phyloP scores from a whole-genome alignment of 2,113 vertebrate genomes.

The Halcyon senegalensis region DNA sequence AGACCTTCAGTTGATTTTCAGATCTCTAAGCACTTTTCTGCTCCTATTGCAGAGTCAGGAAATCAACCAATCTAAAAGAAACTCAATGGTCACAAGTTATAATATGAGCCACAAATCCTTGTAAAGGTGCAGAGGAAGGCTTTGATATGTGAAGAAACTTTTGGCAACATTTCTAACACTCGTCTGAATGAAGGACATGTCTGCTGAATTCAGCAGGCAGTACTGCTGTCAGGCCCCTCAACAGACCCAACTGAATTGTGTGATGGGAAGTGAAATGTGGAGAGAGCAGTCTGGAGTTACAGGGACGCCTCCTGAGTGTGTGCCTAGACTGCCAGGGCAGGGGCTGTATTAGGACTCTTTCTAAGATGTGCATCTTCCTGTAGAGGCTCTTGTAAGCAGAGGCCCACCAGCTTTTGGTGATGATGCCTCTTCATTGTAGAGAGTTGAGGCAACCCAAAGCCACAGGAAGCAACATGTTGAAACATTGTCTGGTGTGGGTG shows the following conservation, averaged over 20 bases:
- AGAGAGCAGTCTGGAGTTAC: not conserved
- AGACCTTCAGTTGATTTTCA: not conserved
- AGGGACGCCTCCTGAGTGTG: not conserved
- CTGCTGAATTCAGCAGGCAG: not conserved
- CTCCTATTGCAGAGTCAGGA: not conserved
- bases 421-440: not conserved
- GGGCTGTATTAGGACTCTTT: not conserved
- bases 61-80: not conserved
- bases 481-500: not conserved
- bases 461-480: not conserved
- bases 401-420: not conserved
- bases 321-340: not conserved
- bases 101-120: not conserved
- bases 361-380: not conserved
- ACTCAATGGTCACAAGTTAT: not conserved
- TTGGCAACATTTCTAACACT: not conserved
- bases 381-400: not conserved
- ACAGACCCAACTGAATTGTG: rapidly evolving
- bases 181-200: not conserved
- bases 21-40: not conserved
- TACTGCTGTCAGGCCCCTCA: not conserved
- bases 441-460: not conserved
- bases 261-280: not conserved
- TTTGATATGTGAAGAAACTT: not conserved
- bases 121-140: not conserved